Percentiles rank a stretch among this genome's conserved stretches.
These are phyloP conservation scores for Cynodonichthys magdalenae DNA, from an alignment of 2,797 vertebrate species.

Conservation along the genomic window DNA sequence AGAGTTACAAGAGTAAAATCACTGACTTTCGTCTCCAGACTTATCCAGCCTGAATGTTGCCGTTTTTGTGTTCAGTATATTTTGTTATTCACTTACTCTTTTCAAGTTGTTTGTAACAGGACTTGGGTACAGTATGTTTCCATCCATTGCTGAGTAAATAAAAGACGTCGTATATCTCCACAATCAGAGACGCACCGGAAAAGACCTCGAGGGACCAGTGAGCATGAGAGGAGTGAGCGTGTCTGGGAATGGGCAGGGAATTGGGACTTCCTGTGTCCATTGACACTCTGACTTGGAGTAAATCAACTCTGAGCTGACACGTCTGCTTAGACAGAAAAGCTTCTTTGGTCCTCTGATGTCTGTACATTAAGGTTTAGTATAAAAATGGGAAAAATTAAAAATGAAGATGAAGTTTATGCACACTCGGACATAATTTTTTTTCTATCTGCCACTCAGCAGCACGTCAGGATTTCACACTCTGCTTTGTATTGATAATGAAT, in stretches of 20 bases:
- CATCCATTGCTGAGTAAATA: conserved; percentile 42
- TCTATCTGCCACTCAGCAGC: conserved; percentile 11
- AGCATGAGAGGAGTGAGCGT: conserved; percentile 40
- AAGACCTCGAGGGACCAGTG: conserved; percentile 50
- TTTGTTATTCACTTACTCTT: conserved; percentile 12
- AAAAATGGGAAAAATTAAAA: background rate
- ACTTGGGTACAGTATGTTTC: conserved; percentile 27
- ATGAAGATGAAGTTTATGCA: conserved; percentile 4
- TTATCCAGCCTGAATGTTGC: background rate
- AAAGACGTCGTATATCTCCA: conserved; percentile 35
- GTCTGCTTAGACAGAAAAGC: conserved; percentile 5
- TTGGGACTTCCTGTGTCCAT: conserved; percentile 68
- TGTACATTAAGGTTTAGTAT: conserved; percentile 1
- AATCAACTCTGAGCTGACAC: conserved; percentile 38
- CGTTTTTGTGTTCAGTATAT: background rate
- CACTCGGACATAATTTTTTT: background rate
- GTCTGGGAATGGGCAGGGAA: conserved; percentile 62
- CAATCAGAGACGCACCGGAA: conserved; percentile 9
- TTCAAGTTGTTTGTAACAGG: background rate
- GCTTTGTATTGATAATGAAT: conserved; percentile 38
- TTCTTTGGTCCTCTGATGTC: background rate
- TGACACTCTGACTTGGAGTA: conserved; percentile 40
- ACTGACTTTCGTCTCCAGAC: too few species aligned
- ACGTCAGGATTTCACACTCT: conserved; percentile 25
- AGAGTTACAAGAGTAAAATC: too few species aligned